phyloP scores from a whole-genome alignment of 2,888 invertebrate species.

The Cecidostiba fungosa region DNA sequence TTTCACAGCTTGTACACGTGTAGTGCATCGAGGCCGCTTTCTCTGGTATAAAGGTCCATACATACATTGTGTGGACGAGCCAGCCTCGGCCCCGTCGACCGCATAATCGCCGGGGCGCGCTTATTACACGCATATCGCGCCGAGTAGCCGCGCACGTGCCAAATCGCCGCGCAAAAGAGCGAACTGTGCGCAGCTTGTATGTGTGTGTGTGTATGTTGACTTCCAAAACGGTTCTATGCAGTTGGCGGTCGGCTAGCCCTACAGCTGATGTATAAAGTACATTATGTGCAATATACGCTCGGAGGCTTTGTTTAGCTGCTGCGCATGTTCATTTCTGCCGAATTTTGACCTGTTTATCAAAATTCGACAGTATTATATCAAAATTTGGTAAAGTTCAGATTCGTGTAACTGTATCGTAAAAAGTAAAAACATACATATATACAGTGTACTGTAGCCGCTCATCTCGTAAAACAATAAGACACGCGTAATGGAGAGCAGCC shows the following conservation, averaged over 20 bases:
- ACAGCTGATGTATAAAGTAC: not conserved
- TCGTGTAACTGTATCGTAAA: too few relatives aligned
- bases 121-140: not conserved
- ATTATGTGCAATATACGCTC: not conserved
- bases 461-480: not conserved
- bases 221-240: not conserved
- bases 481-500: not conserved
- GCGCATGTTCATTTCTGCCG: too few relatives aligned
- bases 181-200: not conserved
- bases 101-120: not conserved
- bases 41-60: not conserved
- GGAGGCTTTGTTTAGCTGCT: too few relatives aligned
- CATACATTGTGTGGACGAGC: not conserved
- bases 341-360: too few relatives aligned
- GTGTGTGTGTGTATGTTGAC: not conserved
- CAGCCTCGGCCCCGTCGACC: not conserved
- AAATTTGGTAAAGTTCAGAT: too few relatives aligned
- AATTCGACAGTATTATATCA: too few relatives aligned
- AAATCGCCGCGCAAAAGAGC: not conserved
- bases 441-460: not conserved
- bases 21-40: too few relatives aligned
- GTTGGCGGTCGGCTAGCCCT: not conserved
- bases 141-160: constrained; percentile 1
- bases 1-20: too few relatives aligned
- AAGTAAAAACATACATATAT: too few relatives aligned